Evolutionary conservation across 2,113 vertebrate species (phyloP).

Genomic region (Falco punctatus): DNA sequence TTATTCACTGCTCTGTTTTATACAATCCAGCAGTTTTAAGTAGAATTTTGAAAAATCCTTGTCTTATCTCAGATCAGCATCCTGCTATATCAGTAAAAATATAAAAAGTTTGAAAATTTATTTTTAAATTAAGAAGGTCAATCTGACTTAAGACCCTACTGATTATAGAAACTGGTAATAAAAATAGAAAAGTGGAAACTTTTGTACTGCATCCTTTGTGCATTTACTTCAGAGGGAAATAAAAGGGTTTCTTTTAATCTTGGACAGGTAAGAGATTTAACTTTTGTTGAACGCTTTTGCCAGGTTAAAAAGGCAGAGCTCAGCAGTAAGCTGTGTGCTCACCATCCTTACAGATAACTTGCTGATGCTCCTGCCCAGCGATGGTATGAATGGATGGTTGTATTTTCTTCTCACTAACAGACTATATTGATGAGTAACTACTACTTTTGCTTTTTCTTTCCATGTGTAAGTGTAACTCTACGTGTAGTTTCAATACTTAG

Average conservation of each 20-base stretch:
- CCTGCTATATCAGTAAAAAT: neutral
- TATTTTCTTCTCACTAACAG: neutral
- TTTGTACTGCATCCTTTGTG: neutral
- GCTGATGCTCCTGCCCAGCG: neutral
- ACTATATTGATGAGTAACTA: neutral
- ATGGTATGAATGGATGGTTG: neutral
- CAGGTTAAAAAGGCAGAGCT: neutral
- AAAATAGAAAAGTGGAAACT: neutral
- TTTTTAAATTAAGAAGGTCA: neutral
- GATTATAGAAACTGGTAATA: neutral
- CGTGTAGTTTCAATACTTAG: neutral
- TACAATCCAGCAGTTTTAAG: neutral
- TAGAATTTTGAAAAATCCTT: neutral
- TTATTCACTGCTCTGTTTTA: neutral
- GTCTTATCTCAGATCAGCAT: neutral
- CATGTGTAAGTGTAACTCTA: neutral
- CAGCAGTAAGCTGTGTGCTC: neutral
- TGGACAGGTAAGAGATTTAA: neutral
- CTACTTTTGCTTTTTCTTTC: neutral
- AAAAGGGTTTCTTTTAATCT: neutral
- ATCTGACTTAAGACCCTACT: neutral
- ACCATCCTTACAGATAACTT: neutral
- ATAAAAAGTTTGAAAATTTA: neutral
- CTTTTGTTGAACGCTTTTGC: neutral
- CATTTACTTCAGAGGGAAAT: neutral